Evolutionary conservation across 2,113 vertebrate species (phyloP), one percentile per base, ranked within the genome.

Genomic region (Erpornis zantholeuca): DNA sequence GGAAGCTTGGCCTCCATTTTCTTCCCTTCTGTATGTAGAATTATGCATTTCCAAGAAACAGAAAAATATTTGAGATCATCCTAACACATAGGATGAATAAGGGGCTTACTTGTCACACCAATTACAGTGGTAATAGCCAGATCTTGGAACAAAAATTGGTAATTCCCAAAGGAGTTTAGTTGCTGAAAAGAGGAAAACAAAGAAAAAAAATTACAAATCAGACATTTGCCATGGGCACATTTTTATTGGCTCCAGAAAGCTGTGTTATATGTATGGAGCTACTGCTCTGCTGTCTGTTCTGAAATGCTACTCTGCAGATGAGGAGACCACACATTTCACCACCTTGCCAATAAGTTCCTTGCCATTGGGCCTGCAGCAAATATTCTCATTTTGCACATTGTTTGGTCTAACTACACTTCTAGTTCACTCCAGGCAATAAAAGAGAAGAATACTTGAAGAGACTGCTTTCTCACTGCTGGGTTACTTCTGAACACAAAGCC

Each of bases 71-170:
- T 65, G 36, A 86, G 35, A 49, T 56, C 4, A 18, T 92, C 82
- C 65, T 92, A 84, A 79, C 64, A 79, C 23, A 57, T 31, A 84
- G 52, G 45, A 92, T 88, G 60, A 75, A 56, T 54, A 85, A 87
- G 49, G 52, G 10, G 49, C 98, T 98, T 98, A 98, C 98, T 98
- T 97, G 98, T 98, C 88, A 98, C 90, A 64, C 98, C 98, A 91
- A 98, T 98, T 54, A 98, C n/a, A 18, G 98, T 98, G 57, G 97
- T 98, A 95, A 98, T 98, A 80, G 98, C 98, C 94, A 98, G 90
- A 88, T 98, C 98, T 89, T 98, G 98, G 95, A 98, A 98, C 73
- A 98, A 93, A 96, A 98, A 98, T 82, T 98, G 98, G 92, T 98
- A 98, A 91, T 98, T 98, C 60, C 98, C 98, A 94, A 98, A 97